phyloP scores from a whole-genome alignment of 2,113 vertebrate genomes.

The Loxodonta africana region DNA sequence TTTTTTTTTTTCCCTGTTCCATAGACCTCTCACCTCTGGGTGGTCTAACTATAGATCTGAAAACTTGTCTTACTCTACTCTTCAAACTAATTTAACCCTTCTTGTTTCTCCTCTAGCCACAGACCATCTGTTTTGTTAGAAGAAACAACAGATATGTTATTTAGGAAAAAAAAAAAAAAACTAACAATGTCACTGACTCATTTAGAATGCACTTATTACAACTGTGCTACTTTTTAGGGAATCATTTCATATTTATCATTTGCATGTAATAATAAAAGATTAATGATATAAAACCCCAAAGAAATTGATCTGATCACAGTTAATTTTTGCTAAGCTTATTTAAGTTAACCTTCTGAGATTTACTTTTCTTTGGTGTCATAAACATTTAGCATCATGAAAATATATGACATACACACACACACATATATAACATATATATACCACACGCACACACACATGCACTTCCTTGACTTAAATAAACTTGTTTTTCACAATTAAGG shows the following conservation, averaged over 20 bases:
- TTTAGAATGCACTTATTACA: background rate
- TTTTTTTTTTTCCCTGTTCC: background rate
- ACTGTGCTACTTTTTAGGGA: background rate
- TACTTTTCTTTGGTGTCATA: background rate
- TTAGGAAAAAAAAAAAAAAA: slow-evolving; percentile 1
- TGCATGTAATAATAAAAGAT: background rate
- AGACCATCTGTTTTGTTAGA: background rate
- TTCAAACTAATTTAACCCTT: background rate
- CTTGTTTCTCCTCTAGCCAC: background rate
- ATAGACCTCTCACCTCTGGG: background rate
- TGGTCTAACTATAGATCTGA: background rate
- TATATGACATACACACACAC: background rate
- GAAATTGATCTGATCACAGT: background rate
- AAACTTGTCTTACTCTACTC: background rate
- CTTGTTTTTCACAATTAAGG: background rate
- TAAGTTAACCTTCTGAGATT: background rate
- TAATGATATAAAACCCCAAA: background rate
- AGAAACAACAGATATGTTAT: background rate
- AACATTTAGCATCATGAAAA: background rate
- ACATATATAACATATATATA: background rate
- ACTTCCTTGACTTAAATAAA: background rate
- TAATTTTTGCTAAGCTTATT: background rate
- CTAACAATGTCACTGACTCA: background rate
- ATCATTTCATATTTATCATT: background rate
- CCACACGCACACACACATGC: background rate